Base-by-base conservation (phyloP, 2,797 vertebrate genomes). In the Chaetodon trifasciatus region DNA sequence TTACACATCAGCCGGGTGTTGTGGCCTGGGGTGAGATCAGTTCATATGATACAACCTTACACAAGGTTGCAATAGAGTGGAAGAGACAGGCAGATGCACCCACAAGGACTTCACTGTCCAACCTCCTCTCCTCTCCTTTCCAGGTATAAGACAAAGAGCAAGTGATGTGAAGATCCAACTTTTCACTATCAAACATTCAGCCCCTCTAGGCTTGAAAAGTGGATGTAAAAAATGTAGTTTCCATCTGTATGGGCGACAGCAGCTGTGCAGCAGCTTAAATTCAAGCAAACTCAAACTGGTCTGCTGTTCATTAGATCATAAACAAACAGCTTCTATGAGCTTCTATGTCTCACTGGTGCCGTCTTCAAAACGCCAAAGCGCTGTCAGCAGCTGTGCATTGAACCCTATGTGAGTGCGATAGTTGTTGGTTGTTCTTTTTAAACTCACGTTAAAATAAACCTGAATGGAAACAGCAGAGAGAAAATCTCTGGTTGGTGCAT, bases 1-100 rank as follows among this genome's bases (percentile, higher is more conserved):
- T 91, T 92, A 90, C 91, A 84, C 70, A 79, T 89, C 76, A 85
- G 86, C 74, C 9, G 46, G 71, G 60, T 28, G 10, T 70, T n/a
- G 52, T 44, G 69, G 78, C 83, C 82, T 39, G 65, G 44, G 78
- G 81, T 80, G 85, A 86, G 71, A 74, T 76, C 64, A 49, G 79
- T 60, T 90, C 82, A 83, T 74, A 39, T 3, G 58, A 86, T 66
- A 74, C 53, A 39, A 85, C 70, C 73, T 81, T 68, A 68, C 49
- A 67, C 72, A 37, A 72, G 71, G 76, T 84, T 87, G 86, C 90
- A 92, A 80, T 82, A 78, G 88, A 90, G 68, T 21, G 40, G 82
- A 92, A 47, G 73, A 88, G 89, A 91, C 89, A 86, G 74, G 65
- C 74, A 6, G 57, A 57, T 24, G 67, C 78, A 76, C 64, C 85